Evolutionary conservation across 1,140 invertebrate genomes (phyloP), one percentile per base, ranked within the genome.

Genomic region (Diprion similis): DNA sequence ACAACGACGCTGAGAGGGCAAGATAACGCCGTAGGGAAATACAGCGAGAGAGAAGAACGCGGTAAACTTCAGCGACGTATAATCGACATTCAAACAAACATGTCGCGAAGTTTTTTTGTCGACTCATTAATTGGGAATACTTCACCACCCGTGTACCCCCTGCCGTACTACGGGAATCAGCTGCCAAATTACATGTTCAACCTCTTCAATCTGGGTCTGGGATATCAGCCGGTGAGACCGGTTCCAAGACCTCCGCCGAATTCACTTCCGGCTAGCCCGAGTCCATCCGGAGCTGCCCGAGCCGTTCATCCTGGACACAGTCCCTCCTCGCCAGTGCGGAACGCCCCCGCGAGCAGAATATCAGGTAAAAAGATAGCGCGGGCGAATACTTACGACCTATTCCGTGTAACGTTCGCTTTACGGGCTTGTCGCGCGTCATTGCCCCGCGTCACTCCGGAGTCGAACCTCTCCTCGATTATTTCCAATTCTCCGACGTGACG

Each of bases 41-140:
- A 37, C 6, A 37, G 24, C 24, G 24, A 37, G 24, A 37, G 24
- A 3, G 24, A 37, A 37, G 24, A 37, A 37, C 24, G 24, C 24
- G 24, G 51, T 59, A 59, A 59, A 4, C 6, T 8, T 3, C 11
- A 59, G 51, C 51, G 51, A 17, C 51, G n/a, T 59, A 15, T 9
- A 13, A 59, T 59, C 51, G 51, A 59, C 51, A 17, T 9, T 17
- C 4, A 8, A 37, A 68, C 70, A 69, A 86, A 88, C 72, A 94
- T 94, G 93, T 94, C 93, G 71, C 90, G 92, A 72, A 94, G 92
- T 71, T 95, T 95, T 80, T 83, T 94, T 66, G 92, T 95, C 80
- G 93, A 94, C 79, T 93, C 93, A 15, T 82, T 95, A 46, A 93
- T 95, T 72, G 90, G 89, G 76, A 93, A 92, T 84, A 91, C 88